phyloP scores from a whole-genome alignment of 2,888 invertebrate species.

The Pteria penguin region DNA sequence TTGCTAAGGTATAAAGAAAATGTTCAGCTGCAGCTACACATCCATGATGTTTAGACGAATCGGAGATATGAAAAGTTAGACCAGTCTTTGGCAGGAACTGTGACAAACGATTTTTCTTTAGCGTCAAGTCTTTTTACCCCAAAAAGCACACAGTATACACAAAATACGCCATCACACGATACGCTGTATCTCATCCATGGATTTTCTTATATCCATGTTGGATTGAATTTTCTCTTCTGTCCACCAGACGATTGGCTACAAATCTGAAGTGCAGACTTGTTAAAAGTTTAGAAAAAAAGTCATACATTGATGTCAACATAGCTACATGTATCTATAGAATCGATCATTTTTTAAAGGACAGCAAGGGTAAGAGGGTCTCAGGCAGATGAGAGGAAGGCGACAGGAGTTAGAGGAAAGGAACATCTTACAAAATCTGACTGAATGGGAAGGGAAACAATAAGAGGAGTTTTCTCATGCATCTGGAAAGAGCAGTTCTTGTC shows the following conservation, averaged over 20 bases:
- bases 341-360: no score
- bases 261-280: background rate
- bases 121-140: background rate
- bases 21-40: slow-evolving; percentile 5
- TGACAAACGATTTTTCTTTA: background rate
- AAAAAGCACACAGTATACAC: slow-evolving; percentile 19
- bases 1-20: background rate
- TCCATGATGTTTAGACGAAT: slow-evolving; percentile 4
- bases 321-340: no score
- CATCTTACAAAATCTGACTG: no score
- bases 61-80: slow-evolving; percentile 29
- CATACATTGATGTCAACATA: no score
- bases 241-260: background rate
- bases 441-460: no score
- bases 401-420: no score
- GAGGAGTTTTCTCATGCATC: no score
- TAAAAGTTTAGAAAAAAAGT: no score
- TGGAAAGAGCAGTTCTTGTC: no score
- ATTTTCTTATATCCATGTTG: slow-evolving; percentile 30
- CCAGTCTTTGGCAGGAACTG: slow-evolving; percentile 14
- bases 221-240: slow-evolving; percentile 27
- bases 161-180: slow-evolving; percentile 28
- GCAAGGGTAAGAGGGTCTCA: no score
- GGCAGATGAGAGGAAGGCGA: no score
- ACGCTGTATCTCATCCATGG: slow-evolving; percentile 37